A percentile compares a stretch with the other conserved stretches of the same genome.
phyloP scores from a whole-genome alignment of 2,113 vertebrate species.

The Periophthalmus modestus region DNA sequence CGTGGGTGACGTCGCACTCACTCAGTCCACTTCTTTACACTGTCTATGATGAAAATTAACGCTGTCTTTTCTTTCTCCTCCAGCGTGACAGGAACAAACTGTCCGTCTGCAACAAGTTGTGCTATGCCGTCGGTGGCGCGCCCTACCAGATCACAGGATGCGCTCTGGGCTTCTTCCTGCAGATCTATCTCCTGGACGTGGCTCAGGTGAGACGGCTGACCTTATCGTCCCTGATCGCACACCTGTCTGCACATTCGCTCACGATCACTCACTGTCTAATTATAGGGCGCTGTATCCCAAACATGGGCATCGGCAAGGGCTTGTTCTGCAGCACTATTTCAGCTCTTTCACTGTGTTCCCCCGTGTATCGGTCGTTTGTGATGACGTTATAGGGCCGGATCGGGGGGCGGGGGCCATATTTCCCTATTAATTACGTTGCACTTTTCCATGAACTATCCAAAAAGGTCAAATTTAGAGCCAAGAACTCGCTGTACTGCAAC shows the following conservation, averaged over 20 bases:
- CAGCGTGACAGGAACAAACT: constrained; percentile 73
- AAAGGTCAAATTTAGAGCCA: too few species aligned
- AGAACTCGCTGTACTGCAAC: too few species aligned
- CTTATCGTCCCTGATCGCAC: not conserved
- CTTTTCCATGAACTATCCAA: too few species aligned
- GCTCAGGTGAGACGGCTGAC: constrained; percentile 83
- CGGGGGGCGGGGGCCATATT: too few species aligned
- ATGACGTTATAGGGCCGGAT: too few species aligned
- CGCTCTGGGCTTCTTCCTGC: constrained; percentile 93
- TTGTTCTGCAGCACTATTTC: not conserved
- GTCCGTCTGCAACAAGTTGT: constrained; percentile 90
- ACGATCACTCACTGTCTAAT: constrained; percentile 9
- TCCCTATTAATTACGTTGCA: too few species aligned
- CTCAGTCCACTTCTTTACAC: too few species aligned
- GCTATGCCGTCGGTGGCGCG: constrained; percentile 92
- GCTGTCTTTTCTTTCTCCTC: not conserved
- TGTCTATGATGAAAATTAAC: not conserved
- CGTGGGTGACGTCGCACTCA: too few species aligned
- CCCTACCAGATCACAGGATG: constrained; percentile 97
- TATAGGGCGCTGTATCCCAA: not conserved
- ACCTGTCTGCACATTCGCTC: not conserved
- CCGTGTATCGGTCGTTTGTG: too few species aligned
- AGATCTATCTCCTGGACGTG: constrained; percentile 93
- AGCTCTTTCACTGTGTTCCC: not conserved
- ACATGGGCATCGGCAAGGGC: not conserved